A percentile compares a stretch with the other conserved stretches of the same genome.
These are phyloP conservation scores for Spodoptera picta DNA, from an alignment of 2,888 invertebrate species.

Conservation along the genomic window DNA sequence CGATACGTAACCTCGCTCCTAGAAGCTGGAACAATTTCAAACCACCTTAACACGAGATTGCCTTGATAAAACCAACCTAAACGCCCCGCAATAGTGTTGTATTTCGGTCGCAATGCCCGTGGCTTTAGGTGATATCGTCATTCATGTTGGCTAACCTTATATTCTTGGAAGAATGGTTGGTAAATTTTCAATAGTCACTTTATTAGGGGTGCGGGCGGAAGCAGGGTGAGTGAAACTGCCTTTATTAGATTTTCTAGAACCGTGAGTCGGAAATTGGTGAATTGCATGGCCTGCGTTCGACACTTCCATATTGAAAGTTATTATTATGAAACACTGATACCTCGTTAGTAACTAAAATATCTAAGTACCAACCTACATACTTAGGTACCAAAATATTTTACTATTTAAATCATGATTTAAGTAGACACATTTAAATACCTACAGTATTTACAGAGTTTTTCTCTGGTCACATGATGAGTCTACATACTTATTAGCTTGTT, in stretches of 20 bases:
- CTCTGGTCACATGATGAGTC: too few relatives aligned
- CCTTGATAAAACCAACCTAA: constrained; percentile 44
- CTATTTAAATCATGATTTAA: too few relatives aligned
- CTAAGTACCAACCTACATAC: too few relatives aligned
- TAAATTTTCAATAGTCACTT: constrained; percentile 89
- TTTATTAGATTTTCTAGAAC: constrained; percentile 87
- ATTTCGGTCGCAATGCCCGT: constrained; percentile 43
- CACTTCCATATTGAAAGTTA: constrained; percentile 75
- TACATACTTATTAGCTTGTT: too few relatives aligned
- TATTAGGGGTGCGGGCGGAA: constrained; percentile 85
- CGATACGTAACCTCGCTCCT: constrained; percentile 68
- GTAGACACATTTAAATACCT: too few relatives aligned
- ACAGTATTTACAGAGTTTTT: too few relatives aligned
- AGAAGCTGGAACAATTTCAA: constrained; percentile 66
- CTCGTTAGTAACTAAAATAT: too few relatives aligned
- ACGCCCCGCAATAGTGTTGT: constrained; percentile 43
- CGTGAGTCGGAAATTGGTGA: constrained; percentile 72
- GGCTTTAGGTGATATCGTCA: constrained; percentile 72
- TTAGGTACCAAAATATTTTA: too few relatives aligned
- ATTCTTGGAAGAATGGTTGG: constrained; percentile 87
- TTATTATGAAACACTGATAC: constrained; percentile 20
- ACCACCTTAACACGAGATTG: constrained; percentile 49
- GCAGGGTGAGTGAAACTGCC: constrained; percentile 82
- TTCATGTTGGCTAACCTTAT: constrained; percentile 84
- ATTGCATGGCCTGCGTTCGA: constrained; percentile 75